A percentile compares a stretch with the other conserved stretches of the same genome.
Evolutionary conservation across 2,113 vertebrate genomes (phyloP).

Genomic region (Rhynchopsitta pachyrhyncha): DNA sequence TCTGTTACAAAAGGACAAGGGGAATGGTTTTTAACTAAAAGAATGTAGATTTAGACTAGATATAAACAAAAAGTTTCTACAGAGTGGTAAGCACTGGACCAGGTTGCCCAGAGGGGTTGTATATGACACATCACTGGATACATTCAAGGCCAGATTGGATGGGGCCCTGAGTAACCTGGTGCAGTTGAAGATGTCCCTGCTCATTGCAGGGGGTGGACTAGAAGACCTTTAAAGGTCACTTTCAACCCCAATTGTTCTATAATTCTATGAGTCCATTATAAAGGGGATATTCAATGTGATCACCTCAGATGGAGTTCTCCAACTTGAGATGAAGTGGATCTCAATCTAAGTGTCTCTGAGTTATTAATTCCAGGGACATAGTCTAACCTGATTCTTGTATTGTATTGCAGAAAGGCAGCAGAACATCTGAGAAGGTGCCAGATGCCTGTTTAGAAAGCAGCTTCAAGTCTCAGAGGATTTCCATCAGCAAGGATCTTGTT

Average conservation of each 20-base stretch:
- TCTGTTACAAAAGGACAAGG: neutral
- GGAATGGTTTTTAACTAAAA: neutral
- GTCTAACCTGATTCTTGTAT: neutral
- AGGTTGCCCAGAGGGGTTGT: neutral
- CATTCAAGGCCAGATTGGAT: neutral
- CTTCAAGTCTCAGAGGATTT: neutral
- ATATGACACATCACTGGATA: neutral
- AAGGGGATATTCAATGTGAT: too few species aligned
- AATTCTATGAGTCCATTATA: neutral
- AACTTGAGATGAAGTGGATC: neutral
- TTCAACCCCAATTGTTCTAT: neutral
- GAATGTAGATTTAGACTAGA: neutral
- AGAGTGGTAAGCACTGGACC: neutral
- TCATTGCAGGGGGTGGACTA: neutral
- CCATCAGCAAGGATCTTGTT: neutral
- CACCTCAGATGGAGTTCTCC: neutral
- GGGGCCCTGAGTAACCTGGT: neutral
- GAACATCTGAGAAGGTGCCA: neutral
- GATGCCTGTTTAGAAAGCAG: neutral
- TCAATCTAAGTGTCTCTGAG: neutral
- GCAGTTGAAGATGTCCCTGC: neutral
- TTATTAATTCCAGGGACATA: neutral
- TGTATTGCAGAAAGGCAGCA: neutral
- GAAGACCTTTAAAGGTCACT: neutral
- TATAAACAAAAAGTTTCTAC: neutral